These are phyloP conservation scores for Zaprionus capensis DNA, from an alignment of 1,140 invertebrate species.

Conservation along the genomic window DNA sequence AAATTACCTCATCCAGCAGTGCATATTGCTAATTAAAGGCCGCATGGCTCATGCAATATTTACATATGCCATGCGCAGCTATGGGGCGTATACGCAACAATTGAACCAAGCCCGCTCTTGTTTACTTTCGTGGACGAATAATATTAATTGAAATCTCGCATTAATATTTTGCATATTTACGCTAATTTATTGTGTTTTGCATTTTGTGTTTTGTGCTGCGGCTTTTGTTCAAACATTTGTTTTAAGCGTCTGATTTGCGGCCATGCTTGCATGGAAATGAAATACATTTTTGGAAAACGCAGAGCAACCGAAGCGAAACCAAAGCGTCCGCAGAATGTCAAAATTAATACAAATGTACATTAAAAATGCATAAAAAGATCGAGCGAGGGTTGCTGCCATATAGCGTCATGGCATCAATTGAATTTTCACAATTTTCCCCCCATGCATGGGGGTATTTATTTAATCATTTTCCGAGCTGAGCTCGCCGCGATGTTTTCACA, in stretches of 20 bases:
- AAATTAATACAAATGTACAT: slow-evolving; percentile 54
- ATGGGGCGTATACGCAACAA: slow-evolving; percentile 52
- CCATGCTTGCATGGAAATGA: slow-evolving; percentile 29
- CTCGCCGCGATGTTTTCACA: not conserved
- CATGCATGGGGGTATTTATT: slow-evolving; percentile 1
- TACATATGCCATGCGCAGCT: slow-evolving; percentile 7
- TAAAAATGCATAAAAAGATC: slow-evolving; percentile 34
- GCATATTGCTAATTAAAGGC: slow-evolving; percentile 58
- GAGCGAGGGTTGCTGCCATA: not conserved
- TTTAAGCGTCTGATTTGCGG: slow-evolving; percentile 66
- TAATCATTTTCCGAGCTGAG: not conserved
- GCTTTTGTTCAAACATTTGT: slow-evolving; percentile 43
- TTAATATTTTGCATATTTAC: slow-evolving; percentile 65
- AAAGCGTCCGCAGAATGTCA: slow-evolving; percentile 65
- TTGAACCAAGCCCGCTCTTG: slow-evolving; percentile 1
- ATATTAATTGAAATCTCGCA: slow-evolving; percentile 62
- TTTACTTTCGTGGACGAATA: slow-evolving; percentile 15
- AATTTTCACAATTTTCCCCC: slow-evolving; percentile 25
- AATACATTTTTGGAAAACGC: slow-evolving; percentile 55
- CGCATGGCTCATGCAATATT: slow-evolving; percentile 42
- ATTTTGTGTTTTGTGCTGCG: slow-evolving; percentile 42
- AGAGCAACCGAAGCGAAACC: slow-evolving; percentile 28
- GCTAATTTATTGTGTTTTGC: slow-evolving; percentile 57
- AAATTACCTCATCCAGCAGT: slow-evolving; percentile 46
- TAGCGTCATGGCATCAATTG: slow-evolving; percentile 26